A percentile compares a stretch with the other conserved stretches of the same genome.
These are phyloP conservation scores for Crotalus tigris DNA, from an alignment of 2,113 vertebrate genomes.

Conservation along the genomic window DNA sequence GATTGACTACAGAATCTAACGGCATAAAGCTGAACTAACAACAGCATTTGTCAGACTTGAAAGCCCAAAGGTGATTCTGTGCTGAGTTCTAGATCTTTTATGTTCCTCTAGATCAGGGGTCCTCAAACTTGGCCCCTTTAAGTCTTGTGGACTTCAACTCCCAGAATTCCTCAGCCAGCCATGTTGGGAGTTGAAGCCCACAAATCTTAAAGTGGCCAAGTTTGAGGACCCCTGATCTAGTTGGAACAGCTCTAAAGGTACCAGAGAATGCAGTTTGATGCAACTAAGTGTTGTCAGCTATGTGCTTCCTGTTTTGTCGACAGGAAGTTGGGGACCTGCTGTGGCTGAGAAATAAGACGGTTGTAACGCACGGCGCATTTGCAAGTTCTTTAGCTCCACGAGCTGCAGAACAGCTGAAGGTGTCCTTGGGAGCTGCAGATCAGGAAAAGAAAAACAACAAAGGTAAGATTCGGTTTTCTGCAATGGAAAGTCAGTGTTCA, in stretches of 20 bases:
- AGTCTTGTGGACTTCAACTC: no score
- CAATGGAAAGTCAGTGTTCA: neutral
- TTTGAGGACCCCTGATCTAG: neutral
- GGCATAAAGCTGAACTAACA: neutral
- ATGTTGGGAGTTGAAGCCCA: no score
- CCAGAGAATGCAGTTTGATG: slow-evolving; percentile 30
- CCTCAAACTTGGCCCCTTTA: no score
- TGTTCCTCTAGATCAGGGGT: neutral
- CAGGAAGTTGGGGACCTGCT: slow-evolving; percentile 80
- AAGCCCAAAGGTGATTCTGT: neutral
- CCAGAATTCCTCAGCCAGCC: no score
- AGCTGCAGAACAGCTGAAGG: neutral
- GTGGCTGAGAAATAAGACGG: slow-evolving; percentile 65
- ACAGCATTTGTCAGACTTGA: neutral
- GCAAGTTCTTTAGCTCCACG: slow-evolving; percentile 47
- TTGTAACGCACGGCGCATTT: slow-evolving; percentile 41
- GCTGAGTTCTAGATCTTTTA: neutral
- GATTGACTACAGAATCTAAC: neutral
- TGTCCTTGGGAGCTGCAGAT: slow-evolving; percentile 14
- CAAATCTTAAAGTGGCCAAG: no score
- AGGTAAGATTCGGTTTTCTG: slow-evolving; percentile 64
- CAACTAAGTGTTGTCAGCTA: slow-evolving; percentile 59
- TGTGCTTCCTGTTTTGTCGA: slow-evolving; percentile 88
- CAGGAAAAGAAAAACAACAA: slow-evolving; percentile 55
- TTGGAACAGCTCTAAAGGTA: neutral